Percentiles rank a stretch among this genome's conserved stretches.
phyloP scores from a whole-genome alignment of 2,113 vertebrate genomes.

The Alouatta palliata region DNA sequence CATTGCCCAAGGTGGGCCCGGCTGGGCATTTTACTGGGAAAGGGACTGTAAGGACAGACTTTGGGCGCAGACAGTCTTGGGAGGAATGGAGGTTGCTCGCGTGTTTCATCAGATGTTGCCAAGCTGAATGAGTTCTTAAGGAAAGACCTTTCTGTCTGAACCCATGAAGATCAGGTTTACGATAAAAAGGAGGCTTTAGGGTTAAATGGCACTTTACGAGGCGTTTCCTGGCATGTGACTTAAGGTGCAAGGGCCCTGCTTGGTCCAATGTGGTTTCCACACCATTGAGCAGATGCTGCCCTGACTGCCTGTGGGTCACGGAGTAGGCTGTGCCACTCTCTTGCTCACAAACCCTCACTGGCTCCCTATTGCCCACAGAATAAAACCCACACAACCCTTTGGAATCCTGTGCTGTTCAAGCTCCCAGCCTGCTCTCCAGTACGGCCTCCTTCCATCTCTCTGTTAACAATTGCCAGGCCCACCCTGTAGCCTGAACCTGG shows the following conservation, averaged over 20 bases:
- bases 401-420: not conserved
- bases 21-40: not conserved
- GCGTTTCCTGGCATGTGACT: not conserved
- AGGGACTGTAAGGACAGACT: rapidly evolving
- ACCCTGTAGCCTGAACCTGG: not conserved
- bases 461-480: not conserved
- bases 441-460: not conserved
- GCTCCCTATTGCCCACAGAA: not conserved
- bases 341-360: not conserved
- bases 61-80: rapidly evolving
- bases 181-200: not conserved
- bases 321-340: not conserved
- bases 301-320: not conserved
- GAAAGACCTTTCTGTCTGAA: not conserved
- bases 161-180: not conserved
- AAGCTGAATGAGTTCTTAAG: not conserved
- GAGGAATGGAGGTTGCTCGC: not conserved
- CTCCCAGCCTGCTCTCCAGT: not conserved
- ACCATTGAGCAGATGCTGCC: not conserved
- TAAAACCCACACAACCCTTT: no score
- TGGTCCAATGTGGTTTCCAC: rapidly evolving
- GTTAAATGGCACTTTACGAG: rapidly evolving
- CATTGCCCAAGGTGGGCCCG: rapidly evolving
- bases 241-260: not conserved
- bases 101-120: not conserved